Base-by-base conservation (phyloP, 2,797 vertebrate genomes). In the Labeo calbasu region DNA sequence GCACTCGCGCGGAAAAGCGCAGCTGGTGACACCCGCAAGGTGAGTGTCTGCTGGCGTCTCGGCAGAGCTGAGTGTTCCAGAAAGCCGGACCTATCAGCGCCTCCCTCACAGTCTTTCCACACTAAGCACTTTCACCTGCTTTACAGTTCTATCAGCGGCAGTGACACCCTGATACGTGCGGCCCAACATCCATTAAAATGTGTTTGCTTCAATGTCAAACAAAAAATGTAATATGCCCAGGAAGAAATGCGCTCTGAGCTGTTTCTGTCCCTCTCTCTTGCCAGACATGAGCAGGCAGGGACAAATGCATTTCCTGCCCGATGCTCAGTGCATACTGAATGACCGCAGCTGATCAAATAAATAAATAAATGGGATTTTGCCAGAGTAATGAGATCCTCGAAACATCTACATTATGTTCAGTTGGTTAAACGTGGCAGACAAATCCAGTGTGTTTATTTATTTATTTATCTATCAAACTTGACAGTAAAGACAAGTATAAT, bases 1-100 rank as follows among this genome's bases (percentile, higher is more conserved):
- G 85, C 90, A 88, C 87, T 92, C 88, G 90, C 79, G 89, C 85
- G 85, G 87, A 92, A 89, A 91, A 90, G 75, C 89, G 65, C 88
- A 92, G 91, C 90, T 89, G 90, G 90, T 88, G 87, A 91, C 81
- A 86, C 82, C 50, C 51, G 63, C 32, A 36, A 82, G 69, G 83
- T 71, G 63, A 76, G 84, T 53, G 51, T 82, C 68, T 55, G 57
- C 43, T 50, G 25, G 32, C 4, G 40, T 81, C 25, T 82, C 73
- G 10, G 21, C 46, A 80, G 66, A 85, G 88, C 87, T 87, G 86
- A 87, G 79, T 84, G 48, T 83, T 87, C 53, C 82, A 21, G 85
- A 89, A 89, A 87, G 86, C 68, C 40, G 79, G 84, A 46, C 43
- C n/a, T 71, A 84, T 89, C 89, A 83, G 85, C 84, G 48, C 63